Evolutionary conservation across 1,140 invertebrate genomes (phyloP).

Genomic region (Wiebesia pumilae): DNA sequence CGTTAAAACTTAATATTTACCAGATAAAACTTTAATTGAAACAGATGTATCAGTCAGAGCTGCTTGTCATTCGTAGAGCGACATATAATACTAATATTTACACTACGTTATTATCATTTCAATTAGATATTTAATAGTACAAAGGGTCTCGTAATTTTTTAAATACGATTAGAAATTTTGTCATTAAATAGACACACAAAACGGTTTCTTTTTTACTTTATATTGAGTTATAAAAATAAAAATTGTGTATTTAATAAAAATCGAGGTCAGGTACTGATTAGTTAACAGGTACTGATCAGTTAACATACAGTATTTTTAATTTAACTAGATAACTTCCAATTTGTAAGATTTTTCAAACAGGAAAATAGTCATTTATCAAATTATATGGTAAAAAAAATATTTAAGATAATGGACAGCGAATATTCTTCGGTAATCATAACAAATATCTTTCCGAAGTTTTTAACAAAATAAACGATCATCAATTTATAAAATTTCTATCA

Average conservation of each 20-base stretch:
- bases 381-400: too few relatives aligned
- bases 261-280: too few relatives aligned
- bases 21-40: slow-evolving; percentile 37
- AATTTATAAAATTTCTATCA: not conserved
- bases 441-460: not conserved
- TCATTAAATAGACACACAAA: too few relatives aligned
- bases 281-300: too few relatives aligned
- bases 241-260: too few relatives aligned
- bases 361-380: too few relatives aligned
- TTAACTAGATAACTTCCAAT: too few relatives aligned
- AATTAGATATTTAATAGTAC: not conserved
- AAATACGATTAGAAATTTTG: too few relatives aligned
- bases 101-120: not conserved
- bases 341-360: too few relatives aligned
- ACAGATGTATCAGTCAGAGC: slow-evolving; percentile 22
- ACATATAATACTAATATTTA: not conserved
- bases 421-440: not conserved
- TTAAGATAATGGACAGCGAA: not conserved
- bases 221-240: too few relatives aligned
- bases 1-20: slow-evolving; percentile 32
- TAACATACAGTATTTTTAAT: too few relatives aligned
- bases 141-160: not conserved
- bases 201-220: too few relatives aligned
- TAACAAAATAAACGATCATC: not conserved
- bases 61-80: not conserved